Base-by-base conservation (phyloP, 2,113 vertebrate species). In the Corvus hawaiiensis region DNA sequence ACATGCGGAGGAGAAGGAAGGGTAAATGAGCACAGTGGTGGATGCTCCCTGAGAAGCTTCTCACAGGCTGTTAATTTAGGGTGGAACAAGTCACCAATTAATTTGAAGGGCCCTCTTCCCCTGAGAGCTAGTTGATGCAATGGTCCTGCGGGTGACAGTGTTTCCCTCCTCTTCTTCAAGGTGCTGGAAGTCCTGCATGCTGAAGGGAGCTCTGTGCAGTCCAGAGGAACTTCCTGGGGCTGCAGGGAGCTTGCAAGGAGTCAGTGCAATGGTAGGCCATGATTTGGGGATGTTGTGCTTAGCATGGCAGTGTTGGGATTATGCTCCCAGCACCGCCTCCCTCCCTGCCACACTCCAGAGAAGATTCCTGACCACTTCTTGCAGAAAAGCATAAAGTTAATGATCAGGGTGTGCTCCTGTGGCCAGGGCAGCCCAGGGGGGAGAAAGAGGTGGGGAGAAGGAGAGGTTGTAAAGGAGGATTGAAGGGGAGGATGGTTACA, bases 1-100 rank as follows among this genome's bases (percentile, higher is more conserved):
- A 18, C 18, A 3, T 55, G 6, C 0, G 0, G 27, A 9, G 9
- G 14, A 35, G 10, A 13, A 85, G 23, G 13, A 68, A 5, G 4
- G 3, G 5, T 54, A 77, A 52, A 66, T 28, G n/a, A 66, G 27
- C 13, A 9, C 8, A 16, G 5, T 52, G 14, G 16, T 61, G 28
- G 10, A 24, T 81, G 44, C 6, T 80, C 13, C 27, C 18, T n/a
- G 26, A 63, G 56, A 41, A 48, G 20, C 3, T 71, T 52, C 33
- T 87, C 35, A 68, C 9, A 27, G 11, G 13, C 35, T 76, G 12
- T 4, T 59, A 41, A 37, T 79, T 72, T 39, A 62, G 28, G 5
- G 13, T 11, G 3, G 15, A 71, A 28, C 10, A 84, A 78, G 8
- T 8, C 22, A 37, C 15, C 0, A 1, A 7, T 37, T 78, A 27